phyloP scores from a whole-genome alignment of 1,140 invertebrate genomes.

The Aphaenogaster floridana region DNA sequence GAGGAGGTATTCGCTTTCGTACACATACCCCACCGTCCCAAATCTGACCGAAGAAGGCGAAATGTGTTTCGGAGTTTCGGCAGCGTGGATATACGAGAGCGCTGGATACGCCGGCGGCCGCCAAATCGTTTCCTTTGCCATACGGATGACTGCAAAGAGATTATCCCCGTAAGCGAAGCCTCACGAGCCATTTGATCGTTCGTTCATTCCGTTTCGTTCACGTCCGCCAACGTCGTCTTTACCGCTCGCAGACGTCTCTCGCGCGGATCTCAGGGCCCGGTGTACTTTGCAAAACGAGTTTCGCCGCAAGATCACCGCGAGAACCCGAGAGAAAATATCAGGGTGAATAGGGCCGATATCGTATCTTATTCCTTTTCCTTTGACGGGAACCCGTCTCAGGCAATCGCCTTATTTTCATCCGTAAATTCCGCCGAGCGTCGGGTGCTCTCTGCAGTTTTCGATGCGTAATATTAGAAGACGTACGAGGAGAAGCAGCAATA shows the following conservation, averaged over 20 bases:
- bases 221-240: constrained; percentile 29
- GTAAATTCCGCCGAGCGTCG: constrained; percentile 11
- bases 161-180: constrained; percentile 72
- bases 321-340: constrained; percentile 56
- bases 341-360: constrained; percentile 23
- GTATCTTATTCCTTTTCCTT: constrained; percentile 55
- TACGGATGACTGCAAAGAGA: constrained; percentile 73
- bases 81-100: constrained; percentile 39
- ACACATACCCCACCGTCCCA: background rate
- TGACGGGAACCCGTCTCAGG: constrained; percentile 29
- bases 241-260: constrained; percentile 47
- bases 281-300: constrained; percentile 75
- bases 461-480: constrained; percentile 48
- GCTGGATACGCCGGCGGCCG: constrained; percentile 49
- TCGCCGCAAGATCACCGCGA: constrained; percentile 32
- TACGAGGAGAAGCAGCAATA: constrained; percentile 10
- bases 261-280: constrained; percentile 48
- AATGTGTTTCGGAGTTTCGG: constrained; percentile 66
- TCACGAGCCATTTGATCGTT: constrained; percentile 76
- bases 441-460: constrained; percentile 15
- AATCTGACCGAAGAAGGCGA: constrained; percentile 55
- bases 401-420: constrained; percentile 62
- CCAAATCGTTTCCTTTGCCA: constrained; percentile 68
- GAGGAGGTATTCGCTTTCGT: constrained; percentile 20
- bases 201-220: constrained; percentile 67